phyloP scores from a whole-genome alignment of 2,113 vertebrate species.

The Sus scrofa region DNA sequence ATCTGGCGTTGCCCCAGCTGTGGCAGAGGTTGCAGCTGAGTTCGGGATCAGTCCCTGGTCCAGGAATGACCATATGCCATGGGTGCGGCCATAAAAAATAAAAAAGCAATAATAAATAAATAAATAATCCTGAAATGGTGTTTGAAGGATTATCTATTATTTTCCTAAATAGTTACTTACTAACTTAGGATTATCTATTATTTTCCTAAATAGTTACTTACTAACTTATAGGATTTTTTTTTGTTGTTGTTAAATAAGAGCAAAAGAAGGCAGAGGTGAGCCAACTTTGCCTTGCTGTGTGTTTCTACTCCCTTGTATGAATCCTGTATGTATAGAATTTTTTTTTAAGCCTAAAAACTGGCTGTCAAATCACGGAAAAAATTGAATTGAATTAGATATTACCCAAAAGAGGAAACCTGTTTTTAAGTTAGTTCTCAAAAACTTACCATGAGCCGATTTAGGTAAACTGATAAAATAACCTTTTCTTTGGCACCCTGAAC shows the following conservation, averaged over 20 bases:
- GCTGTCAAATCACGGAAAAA: neutral
- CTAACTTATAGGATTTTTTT: neutral
- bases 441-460: neutral
- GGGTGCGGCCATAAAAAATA: too few species aligned
- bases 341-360: neutral
- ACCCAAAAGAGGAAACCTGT: neutral
- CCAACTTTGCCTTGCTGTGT: neutral
- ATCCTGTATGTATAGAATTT: neutral
- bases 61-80: too few species aligned
- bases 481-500: neutral
- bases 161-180: neutral
- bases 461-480: neutral
- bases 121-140: neutral
- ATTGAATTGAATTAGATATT: neutral
- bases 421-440: conserved; percentile 32
- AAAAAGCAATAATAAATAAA: too few species aligned
- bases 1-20: too few species aligned
- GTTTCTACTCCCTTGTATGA: neutral
- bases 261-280: neutral
- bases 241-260: neutral
- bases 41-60: too few species aligned
- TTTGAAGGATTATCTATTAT: neutral
- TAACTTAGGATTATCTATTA: neutral
- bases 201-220: neutral
- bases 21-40: too few species aligned